phyloP scores from a whole-genome alignment of 1,140 invertebrate genomes.

The Cydia amplana region DNA sequence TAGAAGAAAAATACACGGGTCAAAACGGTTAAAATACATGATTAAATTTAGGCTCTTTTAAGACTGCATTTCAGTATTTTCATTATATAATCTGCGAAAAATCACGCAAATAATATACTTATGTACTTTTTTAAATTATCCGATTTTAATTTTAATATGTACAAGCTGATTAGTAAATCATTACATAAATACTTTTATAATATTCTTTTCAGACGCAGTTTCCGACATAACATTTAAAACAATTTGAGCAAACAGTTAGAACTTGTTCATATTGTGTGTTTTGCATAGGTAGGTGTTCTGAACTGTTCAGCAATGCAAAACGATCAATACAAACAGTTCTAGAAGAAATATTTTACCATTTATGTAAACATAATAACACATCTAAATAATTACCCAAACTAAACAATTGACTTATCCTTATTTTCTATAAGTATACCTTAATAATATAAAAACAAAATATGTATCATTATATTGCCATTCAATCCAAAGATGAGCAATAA shows the following conservation, averaged over 20 bases:
- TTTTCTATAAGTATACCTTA: not conserved
- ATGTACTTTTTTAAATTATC: slow-evolving; percentile 14
- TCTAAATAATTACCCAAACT: not conserved
- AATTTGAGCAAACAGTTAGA: slow-evolving; percentile 41
- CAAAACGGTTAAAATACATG: not conserved
- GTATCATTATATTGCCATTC: not conserved
- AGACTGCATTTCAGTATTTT: not conserved
- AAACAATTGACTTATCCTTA: slow-evolving; percentile 19
- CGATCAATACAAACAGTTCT: not conserved
- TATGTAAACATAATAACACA: not conserved
- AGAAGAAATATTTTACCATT: not conserved
- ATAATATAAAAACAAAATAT: not conserved
- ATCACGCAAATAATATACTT: slow-evolving; percentile 14
- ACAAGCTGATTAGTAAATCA: slow-evolving; percentile 11
- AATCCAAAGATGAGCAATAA: not conserved
- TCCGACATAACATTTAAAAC: slow-evolving; percentile 32
- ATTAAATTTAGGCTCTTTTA: not conserved
- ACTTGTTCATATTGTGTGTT: slow-evolving; percentile 45
- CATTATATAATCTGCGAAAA: not conserved
- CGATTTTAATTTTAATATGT: slow-evolving; percentile 20
- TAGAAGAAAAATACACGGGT: not conserved
- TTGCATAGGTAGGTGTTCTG: not conserved
- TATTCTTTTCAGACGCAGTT: not conserved
- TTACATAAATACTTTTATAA: slow-evolving; percentile 17
- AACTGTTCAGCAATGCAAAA: not conserved